Percentiles rank a stretch among this genome's conserved stretches.
Conservation (phyloP, 2,113 vertebrate genomes). For the Mohoua ochrocephala region DNA sequence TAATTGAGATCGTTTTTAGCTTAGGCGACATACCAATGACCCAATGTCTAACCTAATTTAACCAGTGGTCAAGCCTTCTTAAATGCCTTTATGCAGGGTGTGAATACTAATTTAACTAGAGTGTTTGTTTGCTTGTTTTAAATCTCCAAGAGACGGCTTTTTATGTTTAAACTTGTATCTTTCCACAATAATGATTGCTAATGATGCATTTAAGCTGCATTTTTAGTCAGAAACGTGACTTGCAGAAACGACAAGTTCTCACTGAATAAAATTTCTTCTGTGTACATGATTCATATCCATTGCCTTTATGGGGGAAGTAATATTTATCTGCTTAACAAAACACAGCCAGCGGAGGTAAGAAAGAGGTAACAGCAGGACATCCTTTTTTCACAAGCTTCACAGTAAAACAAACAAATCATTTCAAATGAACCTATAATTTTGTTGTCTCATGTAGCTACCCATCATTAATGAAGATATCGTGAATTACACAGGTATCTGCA, state of each 20-base stretch:
- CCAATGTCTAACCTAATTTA: neutral
- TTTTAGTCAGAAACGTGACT: neutral
- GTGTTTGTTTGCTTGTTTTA: neutral
- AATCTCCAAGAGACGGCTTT: neutral
- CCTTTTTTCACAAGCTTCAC: neutral
- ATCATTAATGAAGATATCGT: neutral
- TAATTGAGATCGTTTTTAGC: neutral
- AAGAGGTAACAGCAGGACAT: neutral
- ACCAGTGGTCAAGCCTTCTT: neutral
- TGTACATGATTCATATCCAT: neutral
- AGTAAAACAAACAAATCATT: neutral
- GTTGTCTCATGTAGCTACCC: neutral
- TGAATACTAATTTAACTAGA: neutral
- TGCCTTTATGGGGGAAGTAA: neutral
- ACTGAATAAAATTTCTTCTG: neutral
- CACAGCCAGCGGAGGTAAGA: neutral
- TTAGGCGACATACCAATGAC: neutral
- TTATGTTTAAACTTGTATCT: accelerated
- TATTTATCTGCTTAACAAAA: neutral
- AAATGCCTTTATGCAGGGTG: neutral
- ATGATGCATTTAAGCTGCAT: neutral
- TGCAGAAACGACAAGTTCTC: neutral
- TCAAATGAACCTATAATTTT: neutral
- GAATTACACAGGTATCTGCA: neutral
- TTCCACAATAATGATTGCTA: neutral